phyloP scores from a whole-genome alignment of 2,113 vertebrate species.

The Agapornis roseicollis region DNA sequence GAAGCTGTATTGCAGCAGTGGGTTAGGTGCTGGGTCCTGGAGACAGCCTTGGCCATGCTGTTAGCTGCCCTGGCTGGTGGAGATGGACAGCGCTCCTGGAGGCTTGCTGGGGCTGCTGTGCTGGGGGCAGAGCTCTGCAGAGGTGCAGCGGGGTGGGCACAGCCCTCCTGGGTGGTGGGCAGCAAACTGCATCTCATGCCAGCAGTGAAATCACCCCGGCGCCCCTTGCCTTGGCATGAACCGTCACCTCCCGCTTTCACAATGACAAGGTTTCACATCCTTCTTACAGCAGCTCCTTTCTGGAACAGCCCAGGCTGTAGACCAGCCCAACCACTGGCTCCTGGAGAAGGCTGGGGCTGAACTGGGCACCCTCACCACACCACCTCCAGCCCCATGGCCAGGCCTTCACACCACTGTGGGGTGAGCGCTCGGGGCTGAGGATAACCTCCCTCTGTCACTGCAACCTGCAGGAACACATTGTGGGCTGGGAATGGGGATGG shows the following conservation, averaged over 20 bases:
- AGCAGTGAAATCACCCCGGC: background rate
- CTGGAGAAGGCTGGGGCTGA: background rate
- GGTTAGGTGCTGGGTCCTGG: background rate
- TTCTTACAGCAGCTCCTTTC: background rate
- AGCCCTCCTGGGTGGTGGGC: accelerated
- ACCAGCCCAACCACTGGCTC: background rate
- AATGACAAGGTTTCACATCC: background rate
- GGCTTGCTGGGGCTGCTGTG: accelerated
- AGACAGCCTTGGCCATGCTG: accelerated
- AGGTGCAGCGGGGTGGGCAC: background rate
- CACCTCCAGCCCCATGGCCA: accelerated
- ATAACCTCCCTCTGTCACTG: background rate
- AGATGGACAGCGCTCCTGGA: background rate
- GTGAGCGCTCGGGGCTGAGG: accelerated
- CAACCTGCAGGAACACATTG: background rate
- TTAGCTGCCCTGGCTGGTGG: background rate
- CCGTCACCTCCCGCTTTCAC: background rate
- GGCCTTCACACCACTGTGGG: background rate
- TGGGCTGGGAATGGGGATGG: background rate
- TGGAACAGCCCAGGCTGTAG: background rate
- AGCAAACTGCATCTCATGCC: background rate
- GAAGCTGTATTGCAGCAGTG: background rate
- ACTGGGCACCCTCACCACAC: background rate
- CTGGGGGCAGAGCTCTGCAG: background rate
- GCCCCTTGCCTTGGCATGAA: background rate